Base-by-base conservation (phyloP, 2,797 vertebrate genomes). In the Kryptopterus vitreolus region DNA sequence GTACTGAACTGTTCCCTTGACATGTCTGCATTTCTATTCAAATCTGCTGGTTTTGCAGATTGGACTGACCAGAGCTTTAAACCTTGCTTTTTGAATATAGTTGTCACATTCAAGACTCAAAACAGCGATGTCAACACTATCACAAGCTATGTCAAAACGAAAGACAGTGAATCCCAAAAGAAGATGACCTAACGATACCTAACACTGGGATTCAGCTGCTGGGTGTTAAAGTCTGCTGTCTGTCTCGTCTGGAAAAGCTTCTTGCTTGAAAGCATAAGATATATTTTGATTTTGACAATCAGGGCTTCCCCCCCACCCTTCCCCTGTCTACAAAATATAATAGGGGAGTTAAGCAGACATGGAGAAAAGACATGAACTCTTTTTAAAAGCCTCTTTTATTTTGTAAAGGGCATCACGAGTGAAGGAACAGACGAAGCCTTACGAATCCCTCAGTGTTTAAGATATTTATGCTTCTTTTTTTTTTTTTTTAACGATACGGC, bases 231-330 rank as follows among this genome's bases (percentile, higher is more conserved):
- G 73, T 80, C 69, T 80, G 63, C 58, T 46, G 38, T n/a, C 35
- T 53, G 86, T 74, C 69, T 24, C 1, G 63, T 24, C 43, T 22
- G 76, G 22, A 59, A 38, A 50, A 89, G 52, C n/a, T 24, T 52
- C 58, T 65, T 83, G 87, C 90, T 91, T 90, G 89, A 89, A 76
- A 84, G 75, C 81, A 80, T 85, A 26, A 81, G 38, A 16, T n/a
- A n/a, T n/a, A n/a, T 82, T 76, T 83, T 78, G 85, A 83, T 87
- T 92, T 85, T 92, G 92, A 93, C 92, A 93, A 94, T 94, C 94
- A 92, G 90, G 88, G 88, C 88, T 89, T 87, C 89, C 55, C 76
- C 38, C n/a, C n/a, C n/a, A n/a, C n/a, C n/a, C n/a, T n/a, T n/a
- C n/a, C n/a, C n/a, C n/a, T n/a, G n/a, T 31, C 6, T 22, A 18